Evolutionary conservation across 2,888 invertebrate species (phyloP), one percentile per base, ranked within the genome.

Genomic region (Conchocele bisecta): DNA sequence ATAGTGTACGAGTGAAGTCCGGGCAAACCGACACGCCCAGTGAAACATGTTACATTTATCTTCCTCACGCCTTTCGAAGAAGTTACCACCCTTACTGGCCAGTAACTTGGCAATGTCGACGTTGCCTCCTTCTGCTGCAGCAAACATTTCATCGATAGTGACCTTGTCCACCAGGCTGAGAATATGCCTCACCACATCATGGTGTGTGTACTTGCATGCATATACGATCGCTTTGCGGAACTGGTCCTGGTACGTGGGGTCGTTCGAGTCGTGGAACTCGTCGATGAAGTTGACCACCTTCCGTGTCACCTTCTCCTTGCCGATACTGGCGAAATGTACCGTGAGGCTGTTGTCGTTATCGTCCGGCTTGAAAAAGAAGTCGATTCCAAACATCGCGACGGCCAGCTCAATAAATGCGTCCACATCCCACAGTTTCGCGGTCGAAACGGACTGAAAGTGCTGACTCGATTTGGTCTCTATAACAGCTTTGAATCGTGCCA

Each of bases 281-380:
- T 13, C 29, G 3, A 54, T 39, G 22, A 46, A 64, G 15, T 56
- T 15, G 5, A 53, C 28, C 11, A 64, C n/a, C n/a, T n/a, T n/a
- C n/a, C n/a, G n/a, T n/a, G n/a, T 33, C 13, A 17, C n/a, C 35
- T 50, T 24, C 2, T 50, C 31, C 37, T 51, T 41, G 24, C 51
- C 54, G 13, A 22, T 31, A 28, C 44, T 29, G 20, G 51, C 35
- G 5, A 74, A 37, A 41, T 69, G 46, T 4, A 46, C 29, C 2
- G 58, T 42, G 0, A 75, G 46, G 7, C 61, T 41, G 2, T 39
- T 6, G 2, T 51, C 26, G 0, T 33, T 22, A 13, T 46, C 13
- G 33, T 74, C 69, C 48, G 51, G 35, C 1, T 31, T 24, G 26
- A 69, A 53, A 51, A 69, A 69, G 29, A 57, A 58, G 11, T 65